phyloP scores from a whole-genome alignment of 2,113 vertebrate genomes.

The Eupsittula cactorum region DNA sequence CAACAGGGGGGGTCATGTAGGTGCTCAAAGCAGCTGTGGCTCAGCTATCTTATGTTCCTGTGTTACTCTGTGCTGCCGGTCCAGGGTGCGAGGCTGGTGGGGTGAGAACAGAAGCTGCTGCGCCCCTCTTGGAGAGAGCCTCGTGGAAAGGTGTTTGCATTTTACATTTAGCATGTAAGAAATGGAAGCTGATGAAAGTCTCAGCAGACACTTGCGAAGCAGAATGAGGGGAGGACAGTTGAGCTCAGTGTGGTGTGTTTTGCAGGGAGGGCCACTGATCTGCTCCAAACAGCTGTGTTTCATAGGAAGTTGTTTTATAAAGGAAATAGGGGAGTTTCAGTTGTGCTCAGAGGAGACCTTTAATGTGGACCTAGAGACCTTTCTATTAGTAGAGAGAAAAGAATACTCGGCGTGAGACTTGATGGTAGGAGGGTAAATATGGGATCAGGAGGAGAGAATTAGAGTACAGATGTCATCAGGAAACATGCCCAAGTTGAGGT shows the following conservation, averaged over 20 bases:
- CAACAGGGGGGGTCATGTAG: background rate
- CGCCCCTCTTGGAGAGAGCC: background rate
- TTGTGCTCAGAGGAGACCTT: background rate
- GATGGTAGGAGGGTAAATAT: background rate
- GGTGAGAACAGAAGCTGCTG: background rate
- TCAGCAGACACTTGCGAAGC: background rate
- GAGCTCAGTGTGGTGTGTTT: background rate
- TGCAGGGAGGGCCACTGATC: background rate
- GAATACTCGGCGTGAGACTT: background rate
- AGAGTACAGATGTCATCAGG: background rate
- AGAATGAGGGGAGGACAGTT: fast-evolving
- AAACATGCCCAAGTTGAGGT: background rate
- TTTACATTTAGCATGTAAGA: background rate
- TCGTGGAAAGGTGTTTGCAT: background rate
- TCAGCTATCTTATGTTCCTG: background rate
- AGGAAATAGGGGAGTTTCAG: background rate
- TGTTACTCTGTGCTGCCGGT: background rate
- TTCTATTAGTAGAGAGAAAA: background rate
- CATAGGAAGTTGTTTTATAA: background rate
- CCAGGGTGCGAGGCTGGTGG: fast-evolving
- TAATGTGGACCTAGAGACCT: background rate
- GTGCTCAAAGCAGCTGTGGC: fast-evolving
- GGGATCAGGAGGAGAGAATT: background rate
- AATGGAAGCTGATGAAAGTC: background rate
- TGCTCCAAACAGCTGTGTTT: background rate